Evolutionary conservation across 2,888 invertebrate species (phyloP).

Genomic region (Apamea sordens): DNA sequence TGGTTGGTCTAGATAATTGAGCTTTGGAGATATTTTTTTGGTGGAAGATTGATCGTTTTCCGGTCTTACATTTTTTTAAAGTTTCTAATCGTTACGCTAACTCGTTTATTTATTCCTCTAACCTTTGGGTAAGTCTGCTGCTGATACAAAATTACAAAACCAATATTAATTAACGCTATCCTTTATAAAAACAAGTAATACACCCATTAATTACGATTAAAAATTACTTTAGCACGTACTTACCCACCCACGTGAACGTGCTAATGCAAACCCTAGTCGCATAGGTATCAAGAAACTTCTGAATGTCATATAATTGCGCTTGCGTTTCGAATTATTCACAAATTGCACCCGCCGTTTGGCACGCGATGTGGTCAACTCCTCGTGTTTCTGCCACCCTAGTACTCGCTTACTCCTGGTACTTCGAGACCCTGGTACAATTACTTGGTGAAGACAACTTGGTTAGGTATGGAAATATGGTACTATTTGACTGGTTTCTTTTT

Average conservation of each 20-base stretch:
- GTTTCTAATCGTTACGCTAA: not conserved
- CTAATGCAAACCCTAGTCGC: constrained; percentile 35
- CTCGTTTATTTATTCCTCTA: not conserved
- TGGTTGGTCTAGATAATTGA: constrained; percentile 43
- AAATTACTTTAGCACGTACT: constrained; percentile 54
- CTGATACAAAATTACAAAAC: constrained; percentile 36
- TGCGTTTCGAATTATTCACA: constrained; percentile 66
- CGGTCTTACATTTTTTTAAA: not conserved
- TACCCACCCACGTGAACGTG: constrained; percentile 51
- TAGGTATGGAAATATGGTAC: not conserved
- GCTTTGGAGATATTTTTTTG: constrained; percentile 29
- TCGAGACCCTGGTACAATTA: constrained; percentile 49
- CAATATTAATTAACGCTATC: constrained; percentile 29
- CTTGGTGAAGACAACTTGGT: constrained; percentile 5
- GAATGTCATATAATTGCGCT: constrained; percentile 68
- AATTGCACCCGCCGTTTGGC: constrained; percentile 62
- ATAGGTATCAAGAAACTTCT: constrained; percentile 58
- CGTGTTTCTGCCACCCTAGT: constrained; percentile 63
- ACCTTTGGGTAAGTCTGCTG: constrained; percentile 43
- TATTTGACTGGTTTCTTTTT: not conserved
- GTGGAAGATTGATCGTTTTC: not conserved
- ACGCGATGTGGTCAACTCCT: constrained; percentile 71
- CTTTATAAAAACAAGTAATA: constrained; percentile 36
- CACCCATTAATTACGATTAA: constrained; percentile 47
- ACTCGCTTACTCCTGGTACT: constrained; percentile 54